Evolutionary conservation across 2,113 vertebrate genomes (phyloP).

Genomic region (Desmodus rotundus): DNA sequence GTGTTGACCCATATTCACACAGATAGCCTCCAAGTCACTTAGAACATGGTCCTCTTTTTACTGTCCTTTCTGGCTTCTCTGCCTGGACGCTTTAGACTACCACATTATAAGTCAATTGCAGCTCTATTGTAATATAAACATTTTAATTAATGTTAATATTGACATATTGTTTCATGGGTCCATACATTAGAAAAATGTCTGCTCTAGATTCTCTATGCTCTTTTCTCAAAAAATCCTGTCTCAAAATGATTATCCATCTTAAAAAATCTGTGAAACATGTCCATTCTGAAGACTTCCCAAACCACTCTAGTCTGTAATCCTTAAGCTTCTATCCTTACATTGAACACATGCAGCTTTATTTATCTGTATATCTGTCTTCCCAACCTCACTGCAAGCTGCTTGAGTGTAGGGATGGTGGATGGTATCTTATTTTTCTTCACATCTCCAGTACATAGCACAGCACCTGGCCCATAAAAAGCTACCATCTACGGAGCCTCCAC

Average conservation of each 20-base stretch:
- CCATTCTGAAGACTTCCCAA: not conserved
- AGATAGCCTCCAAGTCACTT: not conserved
- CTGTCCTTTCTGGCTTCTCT: not conserved
- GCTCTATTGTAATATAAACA: not conserved
- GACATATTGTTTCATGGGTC: not conserved
- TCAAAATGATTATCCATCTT: slow-evolving; percentile 21
- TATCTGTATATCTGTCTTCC: not conserved
- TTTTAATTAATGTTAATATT: not conserved
- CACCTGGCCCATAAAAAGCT: not conserved
- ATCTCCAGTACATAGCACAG: not conserved
- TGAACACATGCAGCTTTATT: not conserved
- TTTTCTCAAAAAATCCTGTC: not conserved
- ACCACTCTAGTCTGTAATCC: not conserved
- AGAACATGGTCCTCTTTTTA: not conserved
- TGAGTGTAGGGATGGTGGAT: not conserved
- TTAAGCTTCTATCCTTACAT: not conserved
- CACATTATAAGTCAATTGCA: not conserved
- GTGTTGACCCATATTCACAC: not conserved
- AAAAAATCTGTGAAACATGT: not conserved
- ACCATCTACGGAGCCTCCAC: not conserved
- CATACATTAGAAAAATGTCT: not conserved
- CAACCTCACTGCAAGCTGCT: not conserved
- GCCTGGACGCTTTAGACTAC: not conserved
- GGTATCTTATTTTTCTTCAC: not conserved
- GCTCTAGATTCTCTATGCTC: not conserved